phyloP scores from a whole-genome alignment of 2,888 invertebrate species.

The Xylophagus ater region DNA sequence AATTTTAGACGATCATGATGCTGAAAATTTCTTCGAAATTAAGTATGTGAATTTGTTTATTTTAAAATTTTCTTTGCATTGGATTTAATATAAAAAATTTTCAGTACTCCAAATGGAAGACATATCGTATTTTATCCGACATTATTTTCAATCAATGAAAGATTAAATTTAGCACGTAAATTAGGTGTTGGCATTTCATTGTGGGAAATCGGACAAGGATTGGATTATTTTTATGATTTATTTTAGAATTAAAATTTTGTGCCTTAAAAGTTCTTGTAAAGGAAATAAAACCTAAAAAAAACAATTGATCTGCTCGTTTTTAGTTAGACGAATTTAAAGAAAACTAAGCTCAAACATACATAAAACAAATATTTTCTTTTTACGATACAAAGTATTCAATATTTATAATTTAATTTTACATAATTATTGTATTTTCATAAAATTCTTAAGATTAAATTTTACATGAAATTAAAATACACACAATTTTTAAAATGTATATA shows the following conservation, averaged over 20 bases:
- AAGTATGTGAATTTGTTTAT: slow-evolving; percentile 47
- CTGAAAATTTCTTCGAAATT: slow-evolving; percentile 76
- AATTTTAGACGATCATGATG: slow-evolving; percentile 62
- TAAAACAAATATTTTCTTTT: too few relatives aligned
- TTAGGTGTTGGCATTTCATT: slow-evolving; percentile 78
- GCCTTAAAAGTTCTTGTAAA: slow-evolving; percentile 8
- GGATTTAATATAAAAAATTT: slow-evolving; percentile 27
- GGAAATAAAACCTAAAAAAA: too few relatives aligned
- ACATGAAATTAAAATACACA: too few relatives aligned
- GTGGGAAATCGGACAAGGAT: slow-evolving; percentile 94
- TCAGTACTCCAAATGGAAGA: slow-evolving; percentile 53
- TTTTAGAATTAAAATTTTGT: slow-evolving; percentile 42
- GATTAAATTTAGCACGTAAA: slow-evolving; percentile 67
- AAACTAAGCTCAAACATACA: too few relatives aligned
- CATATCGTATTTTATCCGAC: slow-evolving; percentile 84
- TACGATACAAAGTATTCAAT: too few relatives aligned
- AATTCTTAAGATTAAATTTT: too few relatives aligned
- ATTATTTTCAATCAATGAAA: slow-evolving; percentile 67
- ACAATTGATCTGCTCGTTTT: too few relatives aligned
- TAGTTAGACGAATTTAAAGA: too few relatives aligned
- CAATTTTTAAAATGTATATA: too few relatives aligned
- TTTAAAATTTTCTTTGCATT: neutral
- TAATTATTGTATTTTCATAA: too few relatives aligned
- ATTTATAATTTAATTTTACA: too few relatives aligned
- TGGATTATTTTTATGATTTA: slow-evolving; percentile 89